These are phyloP conservation scores for Oscarella lobularis DNA, from an alignment of 37 sponge, comb jelly and placozoan genomes.

Conservation along the genomic window DNA sequence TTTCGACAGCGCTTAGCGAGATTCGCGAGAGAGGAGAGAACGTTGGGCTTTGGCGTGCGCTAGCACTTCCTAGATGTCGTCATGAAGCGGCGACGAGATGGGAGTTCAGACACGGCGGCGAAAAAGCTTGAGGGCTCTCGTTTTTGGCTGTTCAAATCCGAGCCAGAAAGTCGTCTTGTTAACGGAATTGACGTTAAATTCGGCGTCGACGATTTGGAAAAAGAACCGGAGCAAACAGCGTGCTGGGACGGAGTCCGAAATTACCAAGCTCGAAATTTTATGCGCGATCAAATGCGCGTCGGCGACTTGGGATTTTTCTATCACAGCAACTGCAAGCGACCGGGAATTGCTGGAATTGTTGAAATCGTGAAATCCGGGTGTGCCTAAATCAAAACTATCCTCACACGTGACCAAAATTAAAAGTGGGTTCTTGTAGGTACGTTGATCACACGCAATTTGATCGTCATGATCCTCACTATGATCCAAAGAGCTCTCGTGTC, in stretches of 20 bases:
- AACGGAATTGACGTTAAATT: slow-evolving; percentile 47
- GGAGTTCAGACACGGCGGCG: no score
- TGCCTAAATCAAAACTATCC: no score
- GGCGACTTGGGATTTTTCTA: slow-evolving; percentile 49
- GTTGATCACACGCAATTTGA: slow-evolving; percentile 48
- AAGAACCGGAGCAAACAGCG: slow-evolving; percentile 19
- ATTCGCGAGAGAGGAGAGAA: no score
- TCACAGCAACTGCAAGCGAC: slow-evolving; percentile 51
- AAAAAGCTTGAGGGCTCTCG: no score
- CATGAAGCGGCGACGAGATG: no score
- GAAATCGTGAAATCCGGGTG: slow-evolving; percentile 3
- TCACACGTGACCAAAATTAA: no score
- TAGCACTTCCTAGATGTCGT: no score
- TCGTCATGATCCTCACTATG: slow-evolving; percentile 27
- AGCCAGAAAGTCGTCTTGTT: slow-evolving; percentile 29
- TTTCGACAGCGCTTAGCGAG: no score
- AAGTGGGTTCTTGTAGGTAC: no score
- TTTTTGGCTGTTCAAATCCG: slow-evolving; percentile 59
- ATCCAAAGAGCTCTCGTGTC: slow-evolving; percentile 22
- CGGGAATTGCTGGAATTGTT: slow-evolving; percentile 45
- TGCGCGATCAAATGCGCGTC: slow-evolving; percentile 30
- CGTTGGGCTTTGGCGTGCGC: no score
- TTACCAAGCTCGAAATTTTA: slow-evolving; percentile 39
- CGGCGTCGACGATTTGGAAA: slow-evolving; percentile 24
- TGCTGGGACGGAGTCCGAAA: slow-evolving; percentile 62